A percentile compares a stretch with the other conserved stretches of the same genome.
These are phyloP conservation scores for Congeria kusceri DNA, from an alignment of 2,888 invertebrate species.

Conservation along the genomic window DNA sequence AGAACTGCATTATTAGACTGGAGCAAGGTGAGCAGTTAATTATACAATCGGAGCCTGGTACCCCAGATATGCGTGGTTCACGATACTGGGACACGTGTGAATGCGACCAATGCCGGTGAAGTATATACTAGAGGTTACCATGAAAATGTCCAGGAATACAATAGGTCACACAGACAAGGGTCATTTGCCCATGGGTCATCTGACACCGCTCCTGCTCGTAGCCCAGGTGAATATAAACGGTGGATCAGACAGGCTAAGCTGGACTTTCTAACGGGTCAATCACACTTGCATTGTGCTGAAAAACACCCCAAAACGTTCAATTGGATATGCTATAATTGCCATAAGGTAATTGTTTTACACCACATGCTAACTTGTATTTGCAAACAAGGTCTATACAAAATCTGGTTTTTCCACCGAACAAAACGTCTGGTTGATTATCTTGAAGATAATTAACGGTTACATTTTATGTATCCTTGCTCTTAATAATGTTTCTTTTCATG, in stretches of 20 bases:
- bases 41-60: background rate
- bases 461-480: too few species aligned
- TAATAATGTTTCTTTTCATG: too few species aligned
- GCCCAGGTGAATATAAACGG: conserved; percentile 38
- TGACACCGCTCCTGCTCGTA: background rate
- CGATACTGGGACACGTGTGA: too few species aligned
- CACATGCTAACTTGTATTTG: too few species aligned
- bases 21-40: conserved; percentile 29
- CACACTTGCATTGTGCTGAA: conserved; percentile 6
- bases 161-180: background rate
- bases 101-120: conserved; percentile 6
- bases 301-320: conserved; percentile 38
- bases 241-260: conserved; percentile 58
- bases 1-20: conserved; percentile 38
- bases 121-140: conserved; percentile 16
- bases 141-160: conserved; percentile 29
- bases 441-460: too few species aligned
- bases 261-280: conserved; percentile 47
- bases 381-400: too few species aligned
- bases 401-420: too few species aligned
- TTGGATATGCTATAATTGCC: conserved; percentile 65
- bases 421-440: too few species aligned
- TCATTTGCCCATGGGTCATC: conserved; percentile 16
- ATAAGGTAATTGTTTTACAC: too few species aligned
- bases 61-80: conserved; percentile 31